Evolutionary conservation across 2,113 vertebrate species (phyloP), one percentile per base, ranked within the genome.

Genomic region (Falcunculus frontatus): DNA sequence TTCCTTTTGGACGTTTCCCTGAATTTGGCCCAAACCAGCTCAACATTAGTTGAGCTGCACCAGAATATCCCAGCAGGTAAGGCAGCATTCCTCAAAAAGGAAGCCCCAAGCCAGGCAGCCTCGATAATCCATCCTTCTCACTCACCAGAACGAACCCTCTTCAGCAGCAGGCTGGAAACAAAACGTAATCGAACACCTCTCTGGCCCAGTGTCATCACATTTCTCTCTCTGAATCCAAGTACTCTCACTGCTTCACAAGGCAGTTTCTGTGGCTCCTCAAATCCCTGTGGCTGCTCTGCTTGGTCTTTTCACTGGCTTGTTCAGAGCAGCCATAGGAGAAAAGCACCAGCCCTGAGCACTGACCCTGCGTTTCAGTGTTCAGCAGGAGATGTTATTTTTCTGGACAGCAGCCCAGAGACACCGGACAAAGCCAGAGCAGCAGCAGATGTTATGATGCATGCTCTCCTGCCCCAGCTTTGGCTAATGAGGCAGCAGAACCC

Each of bases 351-450:
- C 90, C 85, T 89, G 76, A 41, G 53, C 78, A 27, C 74, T 90
- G 86, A 93, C 84, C 87, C 57, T 4, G 6, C 2, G 1, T 46
- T 88, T 90, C 81, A 25, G 57, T 35, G 73, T 50, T 78, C 89
- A 77, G 94, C 83, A 89, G 75, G 68, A 90, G 92, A 87, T 18
- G 78, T 85, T 87, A 73, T 92, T 95, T 94, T 90, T 57, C 90
- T 95, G 96, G 96, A 89, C 76, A 93, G 80, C 90, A 93, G 90
- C 94, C 94, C 86, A 89, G 85, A 87, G 93, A 89, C 53, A 63
- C 65, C 64, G 86, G 81, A 90, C 87, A 94, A 84, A 94, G 81
- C 90, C 16, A 3, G 68, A 84, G 84, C 72, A 94, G 95, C 84
- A 95, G 92, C 87, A 92, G 90, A 83, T 95, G 94, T 89, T 93